Evolutionary conservation across 2,797 vertebrate genomes (phyloP).

Genomic region (Vipera latastei): DNA sequence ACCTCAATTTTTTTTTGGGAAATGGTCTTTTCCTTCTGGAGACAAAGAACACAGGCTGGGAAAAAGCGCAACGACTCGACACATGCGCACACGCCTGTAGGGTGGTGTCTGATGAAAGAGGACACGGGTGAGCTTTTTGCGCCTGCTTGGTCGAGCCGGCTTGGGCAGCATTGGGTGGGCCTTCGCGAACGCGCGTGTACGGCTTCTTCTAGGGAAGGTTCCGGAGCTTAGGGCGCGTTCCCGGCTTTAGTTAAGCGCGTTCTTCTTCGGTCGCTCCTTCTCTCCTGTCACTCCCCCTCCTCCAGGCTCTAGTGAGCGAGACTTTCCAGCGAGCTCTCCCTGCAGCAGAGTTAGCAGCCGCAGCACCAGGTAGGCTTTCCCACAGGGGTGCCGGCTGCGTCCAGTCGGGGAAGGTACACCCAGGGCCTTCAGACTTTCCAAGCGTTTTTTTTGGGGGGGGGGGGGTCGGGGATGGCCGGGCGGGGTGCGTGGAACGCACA

Average conservation of each 20-base stretch:
- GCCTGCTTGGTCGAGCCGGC: not conserved
- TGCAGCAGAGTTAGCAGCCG: slow-evolving; percentile 35
- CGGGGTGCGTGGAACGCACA: not conserved
- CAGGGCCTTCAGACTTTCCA: not conserved
- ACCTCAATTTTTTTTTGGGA: not conserved
- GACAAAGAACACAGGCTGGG: not conserved
- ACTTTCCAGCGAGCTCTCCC: slow-evolving; percentile 38
- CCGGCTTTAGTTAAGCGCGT: not conserved
- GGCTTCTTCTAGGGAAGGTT: slow-evolving; percentile 43
- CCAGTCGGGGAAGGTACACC: not conserved
- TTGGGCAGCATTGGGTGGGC: not conserved
- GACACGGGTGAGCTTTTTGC: not conserved
- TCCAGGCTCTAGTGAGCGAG: slow-evolving; percentile 13
- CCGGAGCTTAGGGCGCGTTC: slow-evolving; percentile 47
- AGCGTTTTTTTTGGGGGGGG: no score
- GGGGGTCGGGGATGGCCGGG: not conserved
- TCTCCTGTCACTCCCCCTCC: slow-evolving; percentile 29
- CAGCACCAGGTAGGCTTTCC: slow-evolving; percentile 27
- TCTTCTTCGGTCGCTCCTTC: not conserved
- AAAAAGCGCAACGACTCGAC: no score
- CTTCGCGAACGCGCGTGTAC: not conserved
- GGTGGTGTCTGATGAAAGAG: not conserved
- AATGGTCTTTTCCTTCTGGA: not conserved
- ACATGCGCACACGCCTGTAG: not conserved
- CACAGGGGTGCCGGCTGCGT: not conserved